Evolutionary conservation across 2,113 vertebrate genomes (phyloP).

Genomic region (Micronycteris hirsuta): DNA sequence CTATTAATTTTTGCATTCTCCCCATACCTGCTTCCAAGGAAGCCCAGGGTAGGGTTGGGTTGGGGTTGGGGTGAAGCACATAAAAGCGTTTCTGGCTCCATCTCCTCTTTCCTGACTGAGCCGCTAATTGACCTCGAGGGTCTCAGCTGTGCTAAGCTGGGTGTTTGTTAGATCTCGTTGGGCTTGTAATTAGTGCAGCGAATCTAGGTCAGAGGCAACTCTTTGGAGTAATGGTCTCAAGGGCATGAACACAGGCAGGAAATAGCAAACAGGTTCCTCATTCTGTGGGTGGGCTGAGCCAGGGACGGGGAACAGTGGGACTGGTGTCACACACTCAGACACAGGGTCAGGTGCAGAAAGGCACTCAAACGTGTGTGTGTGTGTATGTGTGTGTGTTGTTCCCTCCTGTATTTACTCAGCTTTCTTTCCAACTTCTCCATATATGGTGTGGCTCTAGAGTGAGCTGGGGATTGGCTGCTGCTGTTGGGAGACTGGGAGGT

Average conservation of each 20-base stretch:
- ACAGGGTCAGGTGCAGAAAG: background rate
- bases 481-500: constrained; percentile 54
- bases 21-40: background rate
- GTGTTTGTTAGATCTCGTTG: constrained; percentile 71
- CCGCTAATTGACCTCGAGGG: constrained; percentile 71
- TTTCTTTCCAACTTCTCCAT: constrained; percentile 72
- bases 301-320: background rate
- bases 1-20: background rate
- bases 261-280: background rate
- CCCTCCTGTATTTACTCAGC: constrained; percentile 23
- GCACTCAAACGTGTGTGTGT: background rate
- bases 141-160: constrained; percentile 73
- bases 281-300: background rate
- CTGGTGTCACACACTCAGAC: background rate
- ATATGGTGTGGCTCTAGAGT: constrained; percentile 70
- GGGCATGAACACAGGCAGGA: background rate
- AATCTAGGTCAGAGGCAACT: constrained; percentile 77
- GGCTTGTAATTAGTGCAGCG: constrained; percentile 77
- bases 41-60: background rate
- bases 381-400: background rate
- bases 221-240: constrained; percentile 28
- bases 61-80: background rate
- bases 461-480: constrained; percentile 70
- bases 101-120: background rate
- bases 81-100: background rate